Evolutionary conservation across 2,888 invertebrate species (phyloP), one percentile per base, ranked within the genome.

Genomic region (Agonopterix arenella): DNA sequence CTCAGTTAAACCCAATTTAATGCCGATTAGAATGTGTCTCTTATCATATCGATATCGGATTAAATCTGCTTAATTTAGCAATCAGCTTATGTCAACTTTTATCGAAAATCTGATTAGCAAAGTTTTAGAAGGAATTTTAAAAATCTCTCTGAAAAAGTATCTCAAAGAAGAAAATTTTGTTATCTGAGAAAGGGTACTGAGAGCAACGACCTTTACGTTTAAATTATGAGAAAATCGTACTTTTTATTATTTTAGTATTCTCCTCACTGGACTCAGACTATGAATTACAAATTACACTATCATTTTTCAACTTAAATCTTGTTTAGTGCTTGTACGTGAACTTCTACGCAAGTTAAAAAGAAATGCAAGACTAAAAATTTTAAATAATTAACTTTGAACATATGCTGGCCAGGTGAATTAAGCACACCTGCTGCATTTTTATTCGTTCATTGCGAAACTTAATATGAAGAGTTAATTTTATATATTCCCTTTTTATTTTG

Each of bases 341-440:
- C 58, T 48, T 45, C 37, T 36, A 13, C 18, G 16, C 44, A 40
- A n/a, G 11, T 37, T 37, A 10, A 40, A 16, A 13, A 13, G 36
- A 46, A 40, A 11, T 36, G 45, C 51, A 52, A 49, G 36, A 45
- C 53, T 64, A 61, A 60, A 66, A 66, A 64, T 71, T 69, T 67
- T 68, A 64, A 66, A 69, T 76, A 74, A 79, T 82, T 82, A 80
- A 70, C 66, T 72, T 61, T 64, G 64, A 76, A 78, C 82, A 84
- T 75, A 81, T 82, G 85, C 69, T 70, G 68, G 67, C 82, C 88
- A 86, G 88, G 84, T 88, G 86, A 77, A 69, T 52, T 61, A 58
- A 60, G 55, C 58, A 64, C 85, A 86, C 84, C 88, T 88, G 88
- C 78, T 68, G 66, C 62, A 62, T 73, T 71, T 75, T 71, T 76